Conservation (phyloP, 2,113 vertebrate species). For the Syrrhaptes paradoxus region DNA sequence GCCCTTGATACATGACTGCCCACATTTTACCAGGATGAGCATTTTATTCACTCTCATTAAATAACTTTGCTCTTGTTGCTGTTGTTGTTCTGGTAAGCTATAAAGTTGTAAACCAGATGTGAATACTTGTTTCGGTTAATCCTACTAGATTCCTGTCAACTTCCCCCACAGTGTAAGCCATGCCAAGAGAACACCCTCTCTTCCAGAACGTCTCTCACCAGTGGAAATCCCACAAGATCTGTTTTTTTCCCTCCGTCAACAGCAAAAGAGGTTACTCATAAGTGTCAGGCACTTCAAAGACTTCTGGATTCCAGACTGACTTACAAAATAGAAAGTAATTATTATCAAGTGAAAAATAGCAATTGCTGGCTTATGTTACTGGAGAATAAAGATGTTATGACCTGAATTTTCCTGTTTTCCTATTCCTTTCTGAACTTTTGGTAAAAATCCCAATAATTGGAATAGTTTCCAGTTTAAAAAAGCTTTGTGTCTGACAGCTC, state of each 20-base stretch:
- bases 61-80: neutral
- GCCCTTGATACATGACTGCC: neutral
- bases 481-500: neutral
- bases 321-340: neutral
- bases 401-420: constrained; percentile 8
- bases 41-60: neutral
- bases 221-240: neutral
- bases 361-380: neutral
- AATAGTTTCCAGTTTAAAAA: constrained; percentile 2
- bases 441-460: neutral
- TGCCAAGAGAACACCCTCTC: neutral
- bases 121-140: neutral
- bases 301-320: neutral
- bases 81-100: neutral
- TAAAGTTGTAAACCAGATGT: neutral
- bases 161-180: neutral
- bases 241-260: neutral
- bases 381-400: neutral
- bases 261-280: neutral
- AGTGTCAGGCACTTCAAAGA: neutral
- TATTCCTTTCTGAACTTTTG: neutral
- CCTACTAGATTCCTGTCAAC: neutral
- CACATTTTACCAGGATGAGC: neutral
- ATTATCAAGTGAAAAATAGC: neutral
- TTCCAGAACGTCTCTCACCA: neutral